Conservation (phyloP, 2,797 vertebrate species). For the Pantherophis vulpinus region DNA sequence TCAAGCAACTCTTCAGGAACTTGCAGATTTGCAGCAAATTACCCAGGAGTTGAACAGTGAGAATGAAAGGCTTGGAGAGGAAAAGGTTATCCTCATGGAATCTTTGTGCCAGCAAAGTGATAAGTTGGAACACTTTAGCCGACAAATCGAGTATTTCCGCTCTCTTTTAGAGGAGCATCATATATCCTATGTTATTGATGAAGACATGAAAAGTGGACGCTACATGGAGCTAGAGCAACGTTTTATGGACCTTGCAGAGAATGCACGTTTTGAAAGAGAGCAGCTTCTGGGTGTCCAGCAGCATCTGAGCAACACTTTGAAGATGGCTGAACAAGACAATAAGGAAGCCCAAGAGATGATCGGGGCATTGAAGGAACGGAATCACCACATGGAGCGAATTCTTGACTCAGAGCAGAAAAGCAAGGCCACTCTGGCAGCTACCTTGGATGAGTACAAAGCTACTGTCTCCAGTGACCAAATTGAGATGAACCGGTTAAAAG, state of each 20-base stretch:
- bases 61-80: slow-evolving; percentile 92
- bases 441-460: slow-evolving; percentile 87
- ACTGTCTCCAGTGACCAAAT: slow-evolving; percentile 84
- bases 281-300: slow-evolving; percentile 96
- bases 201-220: slow-evolving; percentile 93
- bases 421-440: slow-evolving; percentile 75
- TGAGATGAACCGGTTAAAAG: slow-evolving; percentile 85
- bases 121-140: slow-evolving; percentile 88
- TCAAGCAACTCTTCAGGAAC: slow-evolving; percentile 92
- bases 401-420: slow-evolving; percentile 89
- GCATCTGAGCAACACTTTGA: slow-evolving; percentile 92
- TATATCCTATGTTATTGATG: slow-evolving; percentile 85
- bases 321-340: slow-evolving; percentile 98
- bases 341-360: slow-evolving; percentile 95
- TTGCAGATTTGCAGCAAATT: slow-evolving; percentile 93
- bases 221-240: slow-evolving; percentile 95
- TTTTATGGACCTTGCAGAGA: slow-evolving; percentile 89
- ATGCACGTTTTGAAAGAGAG: slow-evolving; percentile 90
- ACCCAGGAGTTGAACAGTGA: slow-evolving; percentile 95
- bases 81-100: slow-evolving; percentile 95
- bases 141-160: slow-evolving; percentile 91
- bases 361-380: slow-evolving; percentile 89
- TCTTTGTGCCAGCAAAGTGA: slow-evolving; percentile 96
- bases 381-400: slow-evolving; percentile 93
- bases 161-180: slow-evolving; percentile 91